These are phyloP conservation scores for Nudaria mundana DNA, from an alignment of 2,888 invertebrate genomes.

Conservation along the genomic window DNA sequence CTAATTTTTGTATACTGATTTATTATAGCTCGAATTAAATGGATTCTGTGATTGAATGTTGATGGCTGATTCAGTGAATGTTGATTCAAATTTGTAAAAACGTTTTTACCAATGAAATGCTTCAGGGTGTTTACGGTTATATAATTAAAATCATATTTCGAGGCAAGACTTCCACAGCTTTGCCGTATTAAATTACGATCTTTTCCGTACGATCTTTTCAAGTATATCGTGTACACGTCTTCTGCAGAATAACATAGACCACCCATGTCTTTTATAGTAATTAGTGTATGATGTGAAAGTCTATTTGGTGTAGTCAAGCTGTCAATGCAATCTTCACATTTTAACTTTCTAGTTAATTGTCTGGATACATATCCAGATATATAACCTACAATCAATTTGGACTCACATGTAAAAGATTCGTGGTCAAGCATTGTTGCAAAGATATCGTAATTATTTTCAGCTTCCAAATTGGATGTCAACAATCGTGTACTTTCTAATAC, in stretches of 20 bases:
- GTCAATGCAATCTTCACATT: not conserved
- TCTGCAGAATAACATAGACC: slow-evolving; percentile 2
- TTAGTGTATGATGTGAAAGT: not conserved
- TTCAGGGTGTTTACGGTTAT: not conserved
- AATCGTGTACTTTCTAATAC: not conserved
- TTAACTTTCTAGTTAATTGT: not conserved
- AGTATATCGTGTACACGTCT: slow-evolving; percentile 7
- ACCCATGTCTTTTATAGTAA: slow-evolving; percentile 4
- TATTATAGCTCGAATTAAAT: not conserved
- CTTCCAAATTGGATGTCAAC: not conserved
- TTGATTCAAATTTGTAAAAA: not conserved
- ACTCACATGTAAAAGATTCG: not conserved
- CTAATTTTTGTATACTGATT: not conserved
- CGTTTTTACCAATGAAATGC: not conserved
- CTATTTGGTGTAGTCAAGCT: not conserved
- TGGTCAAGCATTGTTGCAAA: not conserved
- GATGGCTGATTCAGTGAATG: not conserved
- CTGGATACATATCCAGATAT: slow-evolving; percentile 1
- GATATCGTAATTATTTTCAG: not conserved
- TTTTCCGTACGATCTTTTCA: not conserved
- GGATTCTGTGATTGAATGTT: not conserved
- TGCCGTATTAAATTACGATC: not conserved
- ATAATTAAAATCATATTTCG: not conserved
- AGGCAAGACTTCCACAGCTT: not conserved
- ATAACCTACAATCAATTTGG: not conserved